Conservation (phyloP, 2,113 vertebrate genomes). For the Cyphomyrus plagiostoma region DNA sequence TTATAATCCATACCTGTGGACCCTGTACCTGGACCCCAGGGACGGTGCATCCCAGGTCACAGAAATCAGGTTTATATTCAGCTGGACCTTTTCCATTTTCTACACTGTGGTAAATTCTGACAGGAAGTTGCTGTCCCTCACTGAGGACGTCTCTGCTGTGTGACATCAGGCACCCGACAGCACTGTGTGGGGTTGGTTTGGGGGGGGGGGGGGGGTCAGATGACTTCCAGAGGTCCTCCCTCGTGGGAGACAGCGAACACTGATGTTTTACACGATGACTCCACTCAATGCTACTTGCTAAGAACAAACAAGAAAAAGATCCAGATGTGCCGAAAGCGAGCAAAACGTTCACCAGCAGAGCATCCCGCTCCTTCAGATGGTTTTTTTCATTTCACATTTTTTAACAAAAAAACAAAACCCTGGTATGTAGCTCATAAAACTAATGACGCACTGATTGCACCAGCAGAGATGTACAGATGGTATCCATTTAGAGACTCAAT, state of each 20-base stretch:
- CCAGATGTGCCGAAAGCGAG: neutral
- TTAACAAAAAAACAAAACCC: neutral
- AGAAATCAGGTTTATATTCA: neutral
- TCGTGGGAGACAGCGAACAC: neutral
- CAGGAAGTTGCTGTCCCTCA: neutral
- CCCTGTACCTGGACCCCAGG: neutral
- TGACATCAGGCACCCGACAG: neutral
- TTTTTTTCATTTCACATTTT: conserved; percentile 3
- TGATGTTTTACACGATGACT: neutral
- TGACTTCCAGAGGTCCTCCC: neutral
- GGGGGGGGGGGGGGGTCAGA: neutral
- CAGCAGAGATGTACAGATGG: neutral
- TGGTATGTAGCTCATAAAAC: neutral
- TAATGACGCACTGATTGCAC: neutral
- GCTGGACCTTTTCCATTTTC: neutral
- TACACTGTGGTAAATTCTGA: neutral
- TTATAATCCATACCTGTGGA: neutral
- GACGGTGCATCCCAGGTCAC: neutral
- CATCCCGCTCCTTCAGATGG: neutral
- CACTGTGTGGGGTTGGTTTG: neutral
- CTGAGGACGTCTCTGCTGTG: neutral
- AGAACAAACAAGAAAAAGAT: neutral
- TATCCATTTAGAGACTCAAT: neutral
- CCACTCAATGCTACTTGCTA: neutral
- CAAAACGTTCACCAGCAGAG: neutral